phyloP scores from a whole-genome alignment of 2,113 vertebrate species.

The Syngnathus typhle region DNA sequence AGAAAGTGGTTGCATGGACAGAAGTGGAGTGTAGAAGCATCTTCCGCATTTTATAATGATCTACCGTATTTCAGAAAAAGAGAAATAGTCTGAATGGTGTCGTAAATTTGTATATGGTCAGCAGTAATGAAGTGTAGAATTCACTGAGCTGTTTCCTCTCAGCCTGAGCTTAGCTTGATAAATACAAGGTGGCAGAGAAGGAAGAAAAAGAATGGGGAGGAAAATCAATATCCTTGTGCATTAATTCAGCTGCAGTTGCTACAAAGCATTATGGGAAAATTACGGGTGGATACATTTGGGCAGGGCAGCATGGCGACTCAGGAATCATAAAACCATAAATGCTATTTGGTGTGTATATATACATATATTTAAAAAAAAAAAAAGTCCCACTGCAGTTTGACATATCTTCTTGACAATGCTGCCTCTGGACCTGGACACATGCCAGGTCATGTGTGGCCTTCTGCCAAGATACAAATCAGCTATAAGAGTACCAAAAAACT shows the following conservation, averaged over 20 bases:
- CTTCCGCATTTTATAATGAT: conserved; percentile 40
- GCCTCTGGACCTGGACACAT: conserved; percentile 50
- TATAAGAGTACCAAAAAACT: conserved; percentile 64
- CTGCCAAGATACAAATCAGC: conserved; percentile 65
- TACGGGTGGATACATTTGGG: conserved; percentile 58
- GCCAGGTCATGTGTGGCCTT: conserved; percentile 63
- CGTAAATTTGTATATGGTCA: conserved; percentile 14
- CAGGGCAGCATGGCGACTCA: conserved; percentile 34
- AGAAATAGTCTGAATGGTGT: conserved; percentile 3
- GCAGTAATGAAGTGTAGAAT: conserved; percentile 21
- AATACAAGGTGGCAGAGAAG: conserved; percentile 72
- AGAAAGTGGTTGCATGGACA: conserved; percentile 52
- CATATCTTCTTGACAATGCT: conserved; percentile 29
- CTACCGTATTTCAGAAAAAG: conserved; percentile 47
- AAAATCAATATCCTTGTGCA: conserved; percentile 91
- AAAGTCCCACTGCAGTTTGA: conserved; percentile 46
- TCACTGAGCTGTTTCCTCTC: conserved; percentile 40
- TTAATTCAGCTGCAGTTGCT: conserved; percentile 80
- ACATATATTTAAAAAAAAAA: no score
- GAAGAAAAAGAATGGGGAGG: conserved; percentile 60
- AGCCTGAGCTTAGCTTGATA: conserved; percentile 56
- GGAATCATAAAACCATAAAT: background rate
- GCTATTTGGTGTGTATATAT: background rate
- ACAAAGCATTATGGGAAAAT: conserved; percentile 77
- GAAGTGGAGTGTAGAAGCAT: conserved; percentile 34